phyloP scores from a whole-genome alignment of 2,888 invertebrate genomes.

The Synergus japonicus region DNA sequence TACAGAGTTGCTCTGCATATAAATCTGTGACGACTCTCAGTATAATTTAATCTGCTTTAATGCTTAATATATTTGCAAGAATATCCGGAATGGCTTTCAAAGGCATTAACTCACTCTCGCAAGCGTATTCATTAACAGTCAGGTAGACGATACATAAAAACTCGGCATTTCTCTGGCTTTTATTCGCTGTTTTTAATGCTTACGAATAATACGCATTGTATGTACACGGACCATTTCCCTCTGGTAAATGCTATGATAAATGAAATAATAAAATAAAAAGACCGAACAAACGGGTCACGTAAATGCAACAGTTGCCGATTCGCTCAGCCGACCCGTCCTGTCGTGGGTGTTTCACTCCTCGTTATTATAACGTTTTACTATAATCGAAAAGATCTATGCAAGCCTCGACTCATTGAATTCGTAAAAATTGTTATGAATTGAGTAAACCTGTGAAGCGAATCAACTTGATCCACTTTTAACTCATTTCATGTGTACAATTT shows the following conservation, averaged over 20 bases:
- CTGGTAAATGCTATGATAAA: slow-evolving; percentile 14
- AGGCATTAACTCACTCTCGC: slow-evolving; percentile 25
- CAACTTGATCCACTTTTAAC: too few relatives aligned
- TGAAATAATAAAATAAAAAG: neutral
- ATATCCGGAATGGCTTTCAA: slow-evolving; percentile 34
- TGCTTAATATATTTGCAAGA: slow-evolving; percentile 31
- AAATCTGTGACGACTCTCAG: slow-evolving; percentile 11
- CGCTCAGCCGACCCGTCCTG: neutral
- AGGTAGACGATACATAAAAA: slow-evolving; percentile 23
- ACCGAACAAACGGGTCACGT: neutral
- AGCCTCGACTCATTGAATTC: neutral
- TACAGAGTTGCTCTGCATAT: neutral
- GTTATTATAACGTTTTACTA: slow-evolving; percentile 15
- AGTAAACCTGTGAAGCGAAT: too few relatives aligned
- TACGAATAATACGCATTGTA: slow-evolving; percentile 35
- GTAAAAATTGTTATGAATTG: too few relatives aligned
- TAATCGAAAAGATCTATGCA: neutral
- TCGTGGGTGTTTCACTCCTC: slow-evolving; percentile 33
- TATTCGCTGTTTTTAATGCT: slow-evolving; percentile 36
- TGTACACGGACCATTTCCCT: slow-evolving; percentile 20
- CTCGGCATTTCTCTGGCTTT: slow-evolving; percentile 17
- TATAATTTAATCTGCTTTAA: slow-evolving; percentile 11
- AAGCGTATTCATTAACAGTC: slow-evolving; percentile 27
- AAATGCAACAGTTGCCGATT: slow-evolving; percentile 32
- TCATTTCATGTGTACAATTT: too few relatives aligned